Evolutionary conservation across 2,888 invertebrate species (phyloP), one percentile per base, ranked within the genome.

Genomic region (Tinea trinotella): DNA sequence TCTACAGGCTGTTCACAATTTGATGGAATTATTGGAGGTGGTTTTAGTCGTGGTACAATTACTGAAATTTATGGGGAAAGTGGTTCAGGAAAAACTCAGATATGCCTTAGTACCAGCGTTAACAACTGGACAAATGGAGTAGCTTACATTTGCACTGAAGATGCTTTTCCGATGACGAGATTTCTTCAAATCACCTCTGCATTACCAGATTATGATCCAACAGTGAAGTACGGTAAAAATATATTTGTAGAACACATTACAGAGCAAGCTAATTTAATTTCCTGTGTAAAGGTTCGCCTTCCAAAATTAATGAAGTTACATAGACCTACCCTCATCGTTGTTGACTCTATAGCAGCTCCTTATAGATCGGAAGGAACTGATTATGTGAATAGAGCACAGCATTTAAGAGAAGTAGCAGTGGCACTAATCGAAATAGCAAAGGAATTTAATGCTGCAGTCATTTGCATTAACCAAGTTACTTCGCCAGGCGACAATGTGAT

Each of bases 1-100:
- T 63, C 69, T 44, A 81, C 79, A 54, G 92, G 93, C 7, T 92
- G 91, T 71, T 46, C 63, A 52, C 66, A 69, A 54, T 76, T 94
- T 54, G 90, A 94, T 70, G 64, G 64, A 22, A 68, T 90, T 57
- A 70, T 92, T 17, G 73, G 77, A 60, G 94, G 94, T 55, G 95
- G 95, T 22, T 82, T 94, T 56, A 77, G 90, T 48, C 76, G 77
- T 60, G 88, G 89, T 59, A 91, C 92, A 19, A 86, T 95, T 53
- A 92, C 91, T 55, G 95, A 95, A 85, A 81, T 96, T 61, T 90
- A 88, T 68, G 95, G 95, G n/a, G 90, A 91, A 71, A 93, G 93
- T 78, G 92, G 93, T 12, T 87, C 89, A 62, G 95, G 95, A 4
- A 95, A 95, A 83, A 94, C 94, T 0, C 95, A 95, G 70, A 67